Evolutionary conservation across 2,888 invertebrate genomes (phyloP).

Genomic region (Nematopogon swammerdamellus): DNA sequence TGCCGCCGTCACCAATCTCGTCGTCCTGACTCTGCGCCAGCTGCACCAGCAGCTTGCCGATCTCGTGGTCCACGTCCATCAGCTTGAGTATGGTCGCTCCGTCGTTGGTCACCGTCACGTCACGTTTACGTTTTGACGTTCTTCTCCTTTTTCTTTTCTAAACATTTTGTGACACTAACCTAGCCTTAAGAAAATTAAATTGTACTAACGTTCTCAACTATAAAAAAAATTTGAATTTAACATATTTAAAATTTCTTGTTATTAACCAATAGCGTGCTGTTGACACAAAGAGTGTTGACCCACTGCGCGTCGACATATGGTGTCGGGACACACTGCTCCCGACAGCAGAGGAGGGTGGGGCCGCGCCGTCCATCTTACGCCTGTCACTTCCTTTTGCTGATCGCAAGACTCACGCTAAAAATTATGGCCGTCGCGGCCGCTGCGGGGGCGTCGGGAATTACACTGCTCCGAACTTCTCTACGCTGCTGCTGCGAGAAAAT

Average conservation of each 20-base stretch:
- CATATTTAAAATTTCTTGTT: too few relatives aligned
- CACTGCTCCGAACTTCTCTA: constrained; percentile 6
- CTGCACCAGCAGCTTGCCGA: constrained; percentile 97
- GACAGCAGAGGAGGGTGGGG: constrained; percentile 3
- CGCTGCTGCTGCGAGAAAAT: too few relatives aligned
- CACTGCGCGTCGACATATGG: not conserved
- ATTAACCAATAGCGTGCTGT: too few relatives aligned
- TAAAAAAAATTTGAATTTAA: too few relatives aligned
- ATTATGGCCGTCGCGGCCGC: constrained; percentile 11
- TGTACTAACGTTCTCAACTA: too few relatives aligned
- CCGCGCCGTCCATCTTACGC: constrained; percentile 15
- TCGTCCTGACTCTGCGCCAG: constrained; percentile 98
- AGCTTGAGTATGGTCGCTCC: constrained; percentile 98
- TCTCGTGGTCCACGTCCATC: constrained; percentile 99
- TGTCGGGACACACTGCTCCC: not conserved
- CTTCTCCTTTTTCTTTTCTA: too few relatives aligned
- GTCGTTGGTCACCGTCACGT: constrained; percentile 97
- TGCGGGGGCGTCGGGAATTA: constrained; percentile 5
- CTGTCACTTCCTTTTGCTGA: constrained; percentile 18
- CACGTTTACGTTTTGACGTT: constrained; percentile 59
- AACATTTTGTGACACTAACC: too few relatives aligned
- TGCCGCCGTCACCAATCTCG: constrained; percentile 99
- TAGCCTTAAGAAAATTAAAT: too few relatives aligned
- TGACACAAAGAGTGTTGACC: not conserved
- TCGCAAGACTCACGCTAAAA: constrained; percentile 14